Base-by-base conservation (phyloP, 2,113 vertebrate genomes). In the Promerops cafer region DNA sequence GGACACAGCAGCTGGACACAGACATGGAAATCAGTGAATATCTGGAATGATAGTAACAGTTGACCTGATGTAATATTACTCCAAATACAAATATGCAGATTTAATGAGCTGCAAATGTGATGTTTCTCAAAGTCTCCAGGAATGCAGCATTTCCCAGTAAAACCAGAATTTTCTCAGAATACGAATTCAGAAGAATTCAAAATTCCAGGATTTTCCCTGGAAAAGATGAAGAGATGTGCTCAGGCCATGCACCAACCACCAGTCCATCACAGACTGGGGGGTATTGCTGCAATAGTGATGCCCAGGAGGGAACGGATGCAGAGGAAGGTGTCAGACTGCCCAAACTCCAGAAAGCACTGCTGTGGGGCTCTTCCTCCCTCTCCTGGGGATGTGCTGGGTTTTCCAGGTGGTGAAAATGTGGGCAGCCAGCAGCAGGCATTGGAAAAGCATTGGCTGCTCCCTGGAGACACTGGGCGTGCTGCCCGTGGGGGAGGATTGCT, bases 261-360 rank as follows among this genome's bases (percentile, higher is more conserved):
- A 3, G 63, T 13, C 26, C 10, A 28, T 5, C 66, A 2, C 30
- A 49, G 33, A 0, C 57, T 8, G 22, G 37, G 31, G 26, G 24
- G 3, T 10, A 9, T 1, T 17, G 5, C n/a, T 74, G 65, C 15
- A 1, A 6, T 0, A 3, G 40, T 0, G 49, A 11, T 81, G 44
- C 26, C 24, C 39, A 33, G 19, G 42, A 9, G 35, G 30, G 23
- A 37, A 3, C 11, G 28, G 7, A 35, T 35, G 35, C 10, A 6
- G 4, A 81, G 16, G 24, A 11, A 59, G 8, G 17, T 2, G 3
- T 13, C 68, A 44, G 9, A 13, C 22, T 44, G 53, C 28, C 63
- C 27, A 13, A 17, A 53, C 18, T n/a, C 26, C 52, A 75, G 39
- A 15, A 52, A 45, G 4, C 6, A 0, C 15, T 42, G 52, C 14